phyloP scores from a whole-genome alignment of 2,888 invertebrate species.

The Agriopis leucophaearia region DNA sequence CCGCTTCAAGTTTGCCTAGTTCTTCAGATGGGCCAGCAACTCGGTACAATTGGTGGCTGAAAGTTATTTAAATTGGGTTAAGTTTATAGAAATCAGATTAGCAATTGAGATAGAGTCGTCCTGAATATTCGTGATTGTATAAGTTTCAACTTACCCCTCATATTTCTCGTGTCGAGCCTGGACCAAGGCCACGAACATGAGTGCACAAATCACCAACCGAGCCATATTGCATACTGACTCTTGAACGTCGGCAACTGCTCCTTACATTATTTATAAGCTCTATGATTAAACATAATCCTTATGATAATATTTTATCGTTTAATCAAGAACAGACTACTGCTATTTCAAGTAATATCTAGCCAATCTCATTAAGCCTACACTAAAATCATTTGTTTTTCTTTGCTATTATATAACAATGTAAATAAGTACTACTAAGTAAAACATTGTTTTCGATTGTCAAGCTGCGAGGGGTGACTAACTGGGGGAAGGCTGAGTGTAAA shows the following conservation, averaged over 20 bases:
- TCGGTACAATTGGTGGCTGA: slow-evolving; percentile 72
- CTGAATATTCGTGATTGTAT: too few species aligned
- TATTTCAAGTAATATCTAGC: not conserved
- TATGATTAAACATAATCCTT: slow-evolving; percentile 51
- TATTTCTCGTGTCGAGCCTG: slow-evolving; percentile 75
- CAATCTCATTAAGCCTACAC: too few species aligned
- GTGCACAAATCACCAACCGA: slow-evolving; percentile 58
- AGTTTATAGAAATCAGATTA: too few species aligned
- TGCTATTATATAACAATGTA: too few species aligned
- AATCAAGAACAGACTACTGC: slow-evolving; percentile 28
- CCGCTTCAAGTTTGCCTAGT: slow-evolving; percentile 61
- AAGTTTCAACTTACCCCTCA: slow-evolving; percentile 69
- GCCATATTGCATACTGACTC: slow-evolving; percentile 58
- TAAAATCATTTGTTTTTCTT: too few species aligned
- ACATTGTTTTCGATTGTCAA: too few species aligned
- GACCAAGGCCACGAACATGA: slow-evolving; percentile 59
- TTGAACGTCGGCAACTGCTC: slow-evolving; percentile 43
- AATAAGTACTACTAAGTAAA: too few species aligned
- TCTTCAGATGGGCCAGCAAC: slow-evolving; percentile 64
- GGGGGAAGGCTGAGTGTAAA: not conserved
- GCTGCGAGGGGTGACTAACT: not conserved
- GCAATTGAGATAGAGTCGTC: too few species aligned
- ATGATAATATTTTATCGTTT: slow-evolving; percentile 47
- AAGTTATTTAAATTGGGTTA: not conserved
- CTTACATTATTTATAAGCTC: slow-evolving; percentile 32